Base-by-base conservation (phyloP, 2,113 vertebrate species). In the Zootoca vivipara region DNA sequence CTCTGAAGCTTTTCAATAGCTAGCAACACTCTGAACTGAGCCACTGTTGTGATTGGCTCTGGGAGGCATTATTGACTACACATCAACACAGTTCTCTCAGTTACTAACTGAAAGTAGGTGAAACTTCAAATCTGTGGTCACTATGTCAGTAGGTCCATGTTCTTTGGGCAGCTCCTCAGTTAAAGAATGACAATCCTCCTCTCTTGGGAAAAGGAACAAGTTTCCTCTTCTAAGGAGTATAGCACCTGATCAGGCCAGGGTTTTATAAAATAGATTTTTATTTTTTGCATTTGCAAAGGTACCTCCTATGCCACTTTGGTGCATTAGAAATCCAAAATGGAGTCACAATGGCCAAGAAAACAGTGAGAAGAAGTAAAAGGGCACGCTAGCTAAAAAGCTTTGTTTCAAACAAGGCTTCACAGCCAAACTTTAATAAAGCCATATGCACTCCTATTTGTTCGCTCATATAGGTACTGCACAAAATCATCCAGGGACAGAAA, bases 351-450 rank as follows among this genome's bases (percentile, higher is more conserved):
- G 46, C 46, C 2, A 52, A 52, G 46, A 2, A 52, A 52, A 52
- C 46, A 52, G 46, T 52, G 46, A 52, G 10, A 38, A 38, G 38
- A 52, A 52, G 46, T 52, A 52, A 52, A 52, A 52, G 46, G 46
- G 46, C 46, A 52, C 12, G 10, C 46, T 52, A 52, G 46, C 35
- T 26, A 38, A 82, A 38, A 58, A 40, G 58, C 24, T 38, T 40
- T 40, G 38, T 22, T 22, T 26, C 35, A 40, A 20, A 20, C 35
- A 40, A 38, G 22, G 35, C 0, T 0, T 3, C 12, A 30, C 12
- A 69, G 46, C 64, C 33, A 85, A 84, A 77, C 3, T 4, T 82
- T 82, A 38, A 64, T 82, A 24, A 15, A 62, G 64, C 28, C 9
- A 22, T 38, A 13, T 35, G 20, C 10, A 38, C 2, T 26, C 38